Evolutionary conservation across 2,113 vertebrate genomes (phyloP), one percentile per base, ranked within the genome.

Genomic region (Bubo scandiacus): DNA sequence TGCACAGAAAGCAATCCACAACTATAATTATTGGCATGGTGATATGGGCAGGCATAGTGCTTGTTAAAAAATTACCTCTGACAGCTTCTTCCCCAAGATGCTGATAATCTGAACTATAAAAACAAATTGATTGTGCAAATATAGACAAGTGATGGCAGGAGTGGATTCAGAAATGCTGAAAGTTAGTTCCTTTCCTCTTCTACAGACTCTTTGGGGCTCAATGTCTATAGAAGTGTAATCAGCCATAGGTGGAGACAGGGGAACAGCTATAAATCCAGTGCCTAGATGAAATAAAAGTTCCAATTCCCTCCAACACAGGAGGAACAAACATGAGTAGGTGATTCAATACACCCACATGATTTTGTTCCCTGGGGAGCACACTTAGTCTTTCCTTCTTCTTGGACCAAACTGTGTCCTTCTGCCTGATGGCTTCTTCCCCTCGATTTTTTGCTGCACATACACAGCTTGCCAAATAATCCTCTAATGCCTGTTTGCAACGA

Each of bases 401-500:
- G n/a, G 22, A 43, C 22, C 15, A 19, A 70, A 63, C 29, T 73
- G 17, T 77, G 91, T 51, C 42, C 59, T 81, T 88, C 71, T 79
- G 55, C 62, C 21, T 91, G 15, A 32, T 88, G 73, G 34, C 68
- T 79, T 74, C 52, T 66, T 90, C 65, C 26, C 72, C n/a, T 74
- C 0, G 0, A 1, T 34, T 70, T 79, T 73, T 81, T 68, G 19
- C 70, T 68, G 9, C 4, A 2, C 12, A n/a, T 47, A 40, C 38
- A 61, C 30, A 73, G 75, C 66, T 82, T 88, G 75, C 71, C 45
- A 91, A 88, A 71, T 59, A 45, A 65, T 91, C 75, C 22, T 57
- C 29, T 57, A 61, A 65, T 71, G 84, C 61, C 27, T 66, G 16
- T 62, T 78, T 74, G 63, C 15, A 47, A 70, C 2, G 1, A 86